phyloP scores from a whole-genome alignment of 2,888 invertebrate genomes.

The Eulithis testata region DNA sequence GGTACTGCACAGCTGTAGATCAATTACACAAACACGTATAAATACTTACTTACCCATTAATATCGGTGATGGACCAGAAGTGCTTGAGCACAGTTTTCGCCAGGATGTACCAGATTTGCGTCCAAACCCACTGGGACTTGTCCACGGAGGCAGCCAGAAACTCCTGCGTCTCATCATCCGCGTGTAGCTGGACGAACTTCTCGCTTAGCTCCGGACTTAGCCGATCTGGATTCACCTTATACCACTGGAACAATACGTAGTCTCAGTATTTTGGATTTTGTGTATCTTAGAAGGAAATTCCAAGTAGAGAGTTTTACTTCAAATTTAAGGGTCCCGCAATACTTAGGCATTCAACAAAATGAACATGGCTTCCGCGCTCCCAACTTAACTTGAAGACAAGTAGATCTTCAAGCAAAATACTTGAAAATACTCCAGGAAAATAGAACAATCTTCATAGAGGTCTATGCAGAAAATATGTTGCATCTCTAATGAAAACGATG shows the following conservation, averaged over 20 bases:
- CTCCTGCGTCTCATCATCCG: conserved; percentile 89
- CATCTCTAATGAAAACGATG: conserved; percentile 39
- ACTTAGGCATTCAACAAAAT: neutral
- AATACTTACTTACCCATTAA: conserved; percentile 91
- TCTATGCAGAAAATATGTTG: conserved; percentile 17
- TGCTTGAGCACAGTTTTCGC: conserved; percentile 93
- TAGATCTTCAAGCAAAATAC: neutral
- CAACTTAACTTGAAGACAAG: neutral
- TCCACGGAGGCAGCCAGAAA: conserved; percentile 91
- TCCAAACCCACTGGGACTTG: conserved; percentile 93
- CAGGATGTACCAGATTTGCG: conserved; percentile 95
- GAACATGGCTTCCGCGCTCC: neutral
- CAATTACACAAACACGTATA: no score
- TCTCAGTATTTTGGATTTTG: conserved; percentile 1
- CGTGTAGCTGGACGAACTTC: conserved; percentile 87
- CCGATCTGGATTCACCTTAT: conserved; percentile 84
- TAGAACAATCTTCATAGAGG: neutral
- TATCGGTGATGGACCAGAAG: conserved; percentile 97
- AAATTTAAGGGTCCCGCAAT: neutral
- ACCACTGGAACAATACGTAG: conserved; percentile 87
- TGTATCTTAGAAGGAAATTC: neutral
- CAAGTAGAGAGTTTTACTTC: neutral
- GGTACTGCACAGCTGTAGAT: no score
- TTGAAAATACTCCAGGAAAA: neutral
- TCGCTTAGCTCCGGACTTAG: conserved; percentile 82